Evolutionary conservation across 2,888 invertebrate species (phyloP).

Genomic region (Harpalus rufipes): DNA sequence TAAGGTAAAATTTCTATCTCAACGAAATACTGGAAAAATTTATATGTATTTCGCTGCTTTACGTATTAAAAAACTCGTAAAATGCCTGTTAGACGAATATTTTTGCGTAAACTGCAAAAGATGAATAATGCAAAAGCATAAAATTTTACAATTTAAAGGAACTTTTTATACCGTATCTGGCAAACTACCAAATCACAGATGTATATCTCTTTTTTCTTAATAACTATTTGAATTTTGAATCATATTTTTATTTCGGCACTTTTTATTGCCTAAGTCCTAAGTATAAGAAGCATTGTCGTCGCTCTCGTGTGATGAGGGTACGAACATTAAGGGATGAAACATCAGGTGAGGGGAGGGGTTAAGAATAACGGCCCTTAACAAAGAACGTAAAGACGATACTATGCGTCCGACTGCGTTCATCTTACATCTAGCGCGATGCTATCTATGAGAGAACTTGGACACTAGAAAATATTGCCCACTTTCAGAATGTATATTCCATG

Average conservation of each 20-base stretch:
- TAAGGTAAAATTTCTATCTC: not conserved
- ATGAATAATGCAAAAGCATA: slow-evolving; percentile 3
- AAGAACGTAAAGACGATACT: slow-evolving; percentile 73
- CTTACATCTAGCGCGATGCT: slow-evolving; percentile 70
- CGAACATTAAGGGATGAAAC: slow-evolving; percentile 68
- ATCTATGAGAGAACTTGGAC: slow-evolving; percentile 67
- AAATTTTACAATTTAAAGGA: slow-evolving; percentile 18
- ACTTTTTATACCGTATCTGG: slow-evolving; percentile 21
- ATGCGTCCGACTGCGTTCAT: slow-evolving; percentile 74
- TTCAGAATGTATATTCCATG: not conserved
- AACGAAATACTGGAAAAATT: not conserved
- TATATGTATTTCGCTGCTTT: slow-evolving; percentile 12
- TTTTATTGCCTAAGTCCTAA: not conserved
- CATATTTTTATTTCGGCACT: not conserved
- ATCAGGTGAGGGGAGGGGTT: slow-evolving; percentile 68
- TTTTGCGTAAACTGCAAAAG: not conserved
- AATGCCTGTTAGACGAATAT: slow-evolving; percentile 2
- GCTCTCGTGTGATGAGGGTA: slow-evolving; percentile 59
- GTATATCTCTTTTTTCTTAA: not conserved
- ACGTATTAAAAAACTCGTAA: not conserved
- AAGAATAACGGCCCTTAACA: slow-evolving; percentile 74
- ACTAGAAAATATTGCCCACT: slow-evolving; percentile 2
- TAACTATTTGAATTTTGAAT: not conserved
- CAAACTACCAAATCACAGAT: not conserved
- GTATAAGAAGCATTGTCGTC: slow-evolving; percentile 18